Evolutionary conservation across 1,140 invertebrate species (phyloP).

Genomic region (Papilio machaon): DNA sequence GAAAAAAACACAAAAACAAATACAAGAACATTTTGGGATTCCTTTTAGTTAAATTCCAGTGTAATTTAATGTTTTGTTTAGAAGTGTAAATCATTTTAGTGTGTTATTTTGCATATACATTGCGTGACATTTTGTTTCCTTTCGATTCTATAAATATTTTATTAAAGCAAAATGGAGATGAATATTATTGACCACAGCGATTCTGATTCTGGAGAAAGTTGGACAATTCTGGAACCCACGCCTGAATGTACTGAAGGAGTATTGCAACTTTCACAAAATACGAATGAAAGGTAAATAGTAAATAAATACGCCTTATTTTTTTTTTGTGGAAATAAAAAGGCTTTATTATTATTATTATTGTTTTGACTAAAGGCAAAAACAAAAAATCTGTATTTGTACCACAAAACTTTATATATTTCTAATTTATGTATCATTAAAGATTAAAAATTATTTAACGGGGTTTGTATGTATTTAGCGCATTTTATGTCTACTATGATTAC

Average conservation of each 20-base stretch:
- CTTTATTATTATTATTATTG: no score
- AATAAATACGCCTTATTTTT: not conserved
- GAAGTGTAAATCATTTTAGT: slow-evolving; percentile 13
- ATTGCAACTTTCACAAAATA: slow-evolving; percentile 51
- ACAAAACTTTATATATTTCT: not conserved
- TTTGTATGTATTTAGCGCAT: not conserved
- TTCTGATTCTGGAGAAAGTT: slow-evolving; percentile 76
- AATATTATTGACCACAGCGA: slow-evolving; percentile 68
- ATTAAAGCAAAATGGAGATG: slow-evolving; percentile 64
- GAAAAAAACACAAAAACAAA: slow-evolving; percentile 59
- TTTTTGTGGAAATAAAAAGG: no score
- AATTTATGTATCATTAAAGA: slow-evolving; percentile 3
- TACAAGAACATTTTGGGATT: slow-evolving; percentile 41
- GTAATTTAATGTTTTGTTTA: slow-evolving; percentile 44
- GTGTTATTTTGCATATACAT: slow-evolving; percentile 5
- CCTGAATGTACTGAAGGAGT: slow-evolving; percentile 55
- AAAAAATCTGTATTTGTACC: not conserved
- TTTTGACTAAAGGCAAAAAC: not conserved
- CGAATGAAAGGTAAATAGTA: slow-evolving; percentile 43
- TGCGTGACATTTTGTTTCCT: slow-evolving; percentile 20
- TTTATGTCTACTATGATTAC: not conserved
- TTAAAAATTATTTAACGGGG: not conserved
- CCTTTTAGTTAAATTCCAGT: slow-evolving; percentile 55
- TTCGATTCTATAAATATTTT: not conserved
- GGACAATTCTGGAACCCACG: slow-evolving; percentile 66